Evolutionary conservation across 2,797 vertebrate species (phyloP).

Genomic region (Iguana delicatissima): DNA sequence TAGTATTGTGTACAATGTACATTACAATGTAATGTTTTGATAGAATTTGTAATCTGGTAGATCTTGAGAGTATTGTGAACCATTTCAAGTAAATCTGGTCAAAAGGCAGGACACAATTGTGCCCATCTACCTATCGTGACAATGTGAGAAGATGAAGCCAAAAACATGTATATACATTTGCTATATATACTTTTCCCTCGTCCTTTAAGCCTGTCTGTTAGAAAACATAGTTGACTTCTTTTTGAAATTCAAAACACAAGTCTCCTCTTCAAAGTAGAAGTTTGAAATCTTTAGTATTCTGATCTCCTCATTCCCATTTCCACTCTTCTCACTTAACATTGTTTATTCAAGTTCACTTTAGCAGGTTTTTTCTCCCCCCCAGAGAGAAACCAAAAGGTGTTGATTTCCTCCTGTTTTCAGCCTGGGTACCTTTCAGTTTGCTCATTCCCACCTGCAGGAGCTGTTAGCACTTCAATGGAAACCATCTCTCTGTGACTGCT

Average conservation of each 20-base stretch:
- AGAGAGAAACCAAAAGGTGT: slow-evolving; percentile 60
- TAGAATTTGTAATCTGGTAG: background rate
- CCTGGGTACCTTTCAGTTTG: slow-evolving; percentile 64
- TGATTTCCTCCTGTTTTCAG: slow-evolving; percentile 70
- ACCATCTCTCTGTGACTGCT: slow-evolving; percentile 64
- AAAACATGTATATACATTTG: background rate
- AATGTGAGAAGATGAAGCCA: background rate
- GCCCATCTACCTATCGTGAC: background rate
- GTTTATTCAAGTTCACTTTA: slow-evolving; percentile 66
- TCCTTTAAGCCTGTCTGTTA: background rate
- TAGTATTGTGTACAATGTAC: no score
- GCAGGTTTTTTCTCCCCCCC: slow-evolving; percentile 50
- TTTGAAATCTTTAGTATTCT: background rate
- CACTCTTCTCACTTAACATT: slow-evolving; percentile 30
- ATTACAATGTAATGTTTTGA: background rate
- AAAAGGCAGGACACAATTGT: background rate
- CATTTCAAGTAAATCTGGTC: background rate
- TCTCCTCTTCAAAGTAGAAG: background rate
- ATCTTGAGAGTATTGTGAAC: background rate
- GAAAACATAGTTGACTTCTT: background rate
- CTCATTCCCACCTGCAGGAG: slow-evolving; percentile 70
- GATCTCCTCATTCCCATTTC: background rate
- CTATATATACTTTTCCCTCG: background rate
- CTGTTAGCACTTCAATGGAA: slow-evolving; percentile 73
- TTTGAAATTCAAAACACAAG: background rate